Conservation (phyloP, 2,113 vertebrate species). For the Chinchilla lanigera region DNA sequence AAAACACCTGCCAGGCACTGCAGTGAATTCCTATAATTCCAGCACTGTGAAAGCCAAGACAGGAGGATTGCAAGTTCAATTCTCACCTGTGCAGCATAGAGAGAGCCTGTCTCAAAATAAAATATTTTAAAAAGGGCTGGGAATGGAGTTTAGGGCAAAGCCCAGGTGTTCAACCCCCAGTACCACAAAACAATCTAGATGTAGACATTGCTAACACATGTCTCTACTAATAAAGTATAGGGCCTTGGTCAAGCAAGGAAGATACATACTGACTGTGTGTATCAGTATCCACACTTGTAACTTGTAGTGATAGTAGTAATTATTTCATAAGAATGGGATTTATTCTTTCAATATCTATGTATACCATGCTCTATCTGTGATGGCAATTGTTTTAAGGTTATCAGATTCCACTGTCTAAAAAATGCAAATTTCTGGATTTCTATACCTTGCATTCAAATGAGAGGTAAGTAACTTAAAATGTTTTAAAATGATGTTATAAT, state of each 20-base stretch:
- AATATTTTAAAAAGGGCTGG: neutral
- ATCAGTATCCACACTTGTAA: neutral
- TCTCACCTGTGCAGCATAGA: neutral
- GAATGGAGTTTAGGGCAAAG: neutral
- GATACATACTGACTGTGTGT: neutral
- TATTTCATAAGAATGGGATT: neutral
- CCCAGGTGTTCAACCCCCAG: neutral
- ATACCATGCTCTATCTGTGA: neutral
- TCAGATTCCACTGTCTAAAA: neutral
- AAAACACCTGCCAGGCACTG: neutral
- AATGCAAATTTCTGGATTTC: neutral
- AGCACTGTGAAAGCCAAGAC: neutral
- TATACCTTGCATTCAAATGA: neutral
- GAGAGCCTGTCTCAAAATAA: neutral
- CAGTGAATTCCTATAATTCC: too few relatives aligned
- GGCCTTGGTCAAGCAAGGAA: neutral
- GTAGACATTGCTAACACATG: accelerated
- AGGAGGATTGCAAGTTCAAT: neutral
- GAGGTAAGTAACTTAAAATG: neutral
- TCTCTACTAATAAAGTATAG: neutral
- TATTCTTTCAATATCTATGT: neutral
- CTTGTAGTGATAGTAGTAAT: neutral
- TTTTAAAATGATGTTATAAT: neutral
- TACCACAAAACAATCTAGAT: neutral
- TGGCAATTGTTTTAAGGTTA: neutral